These are phyloP conservation scores for Parnassius orleans DNA, from an alignment of 2,888 invertebrate genomes.

Conservation along the genomic window DNA sequence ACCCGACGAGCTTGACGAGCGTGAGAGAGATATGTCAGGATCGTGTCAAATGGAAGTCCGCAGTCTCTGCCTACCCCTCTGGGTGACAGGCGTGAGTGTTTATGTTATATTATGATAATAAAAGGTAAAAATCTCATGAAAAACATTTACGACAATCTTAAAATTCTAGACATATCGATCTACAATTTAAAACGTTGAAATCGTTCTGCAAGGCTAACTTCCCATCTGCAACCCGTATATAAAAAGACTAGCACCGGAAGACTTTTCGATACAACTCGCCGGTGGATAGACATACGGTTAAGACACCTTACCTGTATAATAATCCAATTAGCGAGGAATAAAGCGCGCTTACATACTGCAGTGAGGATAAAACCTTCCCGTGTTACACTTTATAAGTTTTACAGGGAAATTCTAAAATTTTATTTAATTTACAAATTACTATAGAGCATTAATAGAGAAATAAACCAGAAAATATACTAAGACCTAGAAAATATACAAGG, in stretches of 20 bases:
- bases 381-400: conserved; percentile 4
- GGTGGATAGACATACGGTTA: conserved; percentile 40
- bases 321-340: conserved; percentile 61
- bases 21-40: too few species aligned
- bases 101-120: too few species aligned
- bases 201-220: conserved; percentile 40
- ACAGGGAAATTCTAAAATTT: not conserved
- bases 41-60: too few species aligned
- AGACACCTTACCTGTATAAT: conserved; percentile 50
- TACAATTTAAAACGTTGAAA: conserved; percentile 18
- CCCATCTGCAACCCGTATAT: conserved; percentile 40
- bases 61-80: too few species aligned
- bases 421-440: too few species aligned
- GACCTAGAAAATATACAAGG: too few species aligned
- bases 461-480: too few species aligned
- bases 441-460: too few species aligned
- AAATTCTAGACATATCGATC: conserved; percentile 18
- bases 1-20: too few species aligned
- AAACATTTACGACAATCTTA: not conserved
- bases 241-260: conserved; percentile 41
- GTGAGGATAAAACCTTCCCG: conserved; percentile 39
- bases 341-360: conserved; percentile 46
- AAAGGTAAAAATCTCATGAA: too few species aligned
- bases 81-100: too few species aligned
- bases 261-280: conserved; percentile 31